Base-by-base conservation (phyloP, 2,113 vertebrate species). In the Strigops habroptila region DNA sequence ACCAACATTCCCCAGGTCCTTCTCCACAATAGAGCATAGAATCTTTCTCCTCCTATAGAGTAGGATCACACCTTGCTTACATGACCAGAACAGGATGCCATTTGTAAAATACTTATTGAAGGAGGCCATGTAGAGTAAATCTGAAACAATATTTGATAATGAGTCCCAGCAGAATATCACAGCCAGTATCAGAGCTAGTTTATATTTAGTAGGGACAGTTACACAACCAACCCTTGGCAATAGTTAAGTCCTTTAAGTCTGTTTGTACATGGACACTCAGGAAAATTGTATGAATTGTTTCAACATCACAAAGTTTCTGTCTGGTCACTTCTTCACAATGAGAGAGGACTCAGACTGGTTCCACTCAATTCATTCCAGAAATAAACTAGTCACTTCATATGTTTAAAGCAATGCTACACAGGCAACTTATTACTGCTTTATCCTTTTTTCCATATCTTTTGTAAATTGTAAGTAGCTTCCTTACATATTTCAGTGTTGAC, bases 371-470 rank as follows among this genome's bases (percentile, higher is more conserved):
- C 70, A n/a, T 55, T 82, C 31, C 2, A 6, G n/a, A 70, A 74
- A 62, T 24, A 62, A 83, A n/a, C 11, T 49, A 28, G 5, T 9
- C 4, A 28, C 7, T 67, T 39, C 7, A 8, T 53, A 24, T 8
- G 4, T 55, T 17, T 30, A 64, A 51, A 10, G 68, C 3, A 79
- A 68, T 7, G 18, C 3, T 35, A 41, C 0, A 4, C 1, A n/a
- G 14, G 1, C 6, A 3, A 75, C 5, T n/a, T 44, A 28, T 11
- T 7, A 6, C 35, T 2, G 7, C 3, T 77, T 60, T 21, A 30
- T 44, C 1, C 1, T 53, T 94, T 88, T 63, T 57, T 16, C 11
- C 4, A 13, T 21, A 27, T 48, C 10, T 62, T 92, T 86, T 3
- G 0, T 37, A 67, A 74, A 49, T 77, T 65, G 4, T 27, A 69